These are phyloP conservation scores for Rhizoglyphus robini DNA, from an alignment of 1,140 invertebrate genomes.

Conservation along the genomic window DNA sequence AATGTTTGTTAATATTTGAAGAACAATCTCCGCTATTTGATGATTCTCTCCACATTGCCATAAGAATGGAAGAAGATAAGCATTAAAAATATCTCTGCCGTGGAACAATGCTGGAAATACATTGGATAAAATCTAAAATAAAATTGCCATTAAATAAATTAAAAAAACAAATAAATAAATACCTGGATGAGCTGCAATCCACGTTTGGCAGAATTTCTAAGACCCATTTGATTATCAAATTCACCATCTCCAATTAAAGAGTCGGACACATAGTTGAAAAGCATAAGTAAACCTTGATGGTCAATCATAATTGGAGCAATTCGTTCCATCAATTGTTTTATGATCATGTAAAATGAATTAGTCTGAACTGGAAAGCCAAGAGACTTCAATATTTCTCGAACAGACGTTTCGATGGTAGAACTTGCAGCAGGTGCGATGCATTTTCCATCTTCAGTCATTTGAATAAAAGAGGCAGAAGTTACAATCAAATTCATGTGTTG, in stretches of 20 bases:
- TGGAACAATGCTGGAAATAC: constrained; percentile 86
- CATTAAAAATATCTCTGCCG: constrained; percentile 62
- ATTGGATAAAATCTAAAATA: constrained; percentile 55
- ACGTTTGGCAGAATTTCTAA: constrained; percentile 26
- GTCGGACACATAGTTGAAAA: constrained; percentile 35
- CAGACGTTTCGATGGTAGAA: constrained; percentile 21
- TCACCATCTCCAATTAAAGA: constrained; percentile 27
- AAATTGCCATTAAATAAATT: constrained; percentile 26
- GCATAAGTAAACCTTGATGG: constrained; percentile 44
- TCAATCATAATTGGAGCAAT: constrained; percentile 92
- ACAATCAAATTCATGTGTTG: constrained; percentile 26
- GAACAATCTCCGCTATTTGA: constrained; percentile 53
- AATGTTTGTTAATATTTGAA: constrained; percentile 38
- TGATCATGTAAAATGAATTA: constrained; percentile 85
- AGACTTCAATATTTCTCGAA: constrained; percentile 70
- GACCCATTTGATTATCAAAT: constrained; percentile 25
- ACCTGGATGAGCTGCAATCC: constrained; percentile 42
- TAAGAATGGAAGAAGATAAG: constrained; percentile 56
- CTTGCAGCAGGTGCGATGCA: constrained; percentile 47
- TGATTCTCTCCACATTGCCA: constrained; percentile 50
- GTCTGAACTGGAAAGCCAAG: constrained; percentile 83
- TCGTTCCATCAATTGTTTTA: constrained; percentile 83
- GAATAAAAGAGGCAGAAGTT: constrained; percentile 23
- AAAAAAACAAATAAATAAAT: constrained; percentile 19
- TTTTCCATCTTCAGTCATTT: constrained; percentile 41